phyloP scores from a whole-genome alignment of 2,888 invertebrate species.

The Danaus chrysippus region DNA sequence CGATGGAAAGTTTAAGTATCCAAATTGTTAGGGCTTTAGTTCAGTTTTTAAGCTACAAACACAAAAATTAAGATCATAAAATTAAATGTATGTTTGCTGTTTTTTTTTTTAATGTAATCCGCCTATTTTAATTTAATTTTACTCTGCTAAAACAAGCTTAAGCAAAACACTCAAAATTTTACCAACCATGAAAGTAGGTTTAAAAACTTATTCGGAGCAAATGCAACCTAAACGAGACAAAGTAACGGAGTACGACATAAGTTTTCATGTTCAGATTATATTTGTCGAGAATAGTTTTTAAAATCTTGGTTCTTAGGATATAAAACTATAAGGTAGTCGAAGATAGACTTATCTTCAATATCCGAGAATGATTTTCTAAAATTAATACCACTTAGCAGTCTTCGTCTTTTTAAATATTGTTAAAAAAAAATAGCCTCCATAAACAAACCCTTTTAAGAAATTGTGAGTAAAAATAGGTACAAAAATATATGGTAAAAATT shows the following conservation, averaged over 20 bases:
- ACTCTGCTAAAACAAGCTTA: conserved; percentile 22
- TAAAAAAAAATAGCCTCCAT: background rate
- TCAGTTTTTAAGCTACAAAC: too few species aligned
- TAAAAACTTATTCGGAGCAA: conserved; percentile 28
- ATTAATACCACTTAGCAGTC: background rate
- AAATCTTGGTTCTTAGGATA: background rate
- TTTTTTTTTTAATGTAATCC: background rate
- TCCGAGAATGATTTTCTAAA: too few species aligned
- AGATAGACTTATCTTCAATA: too few species aligned
- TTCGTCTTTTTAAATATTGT: conserved; percentile 15
- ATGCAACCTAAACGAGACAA: conserved; percentile 28
- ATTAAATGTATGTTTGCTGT: too few species aligned
- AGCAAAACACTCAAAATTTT: conserved; percentile 26
- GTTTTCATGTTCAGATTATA: conserved; percentile 4
- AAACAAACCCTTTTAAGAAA: too few species aligned
- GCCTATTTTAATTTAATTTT: conserved; percentile 26
- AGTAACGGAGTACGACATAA: conserved; percentile 21
- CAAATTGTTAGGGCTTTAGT: too few species aligned
- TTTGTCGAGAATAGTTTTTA: background rate
- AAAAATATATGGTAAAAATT: too few species aligned
- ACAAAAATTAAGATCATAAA: too few species aligned
- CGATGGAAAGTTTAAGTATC: too few species aligned
- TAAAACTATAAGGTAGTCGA: too few species aligned
- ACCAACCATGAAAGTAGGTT: conserved; percentile 30
- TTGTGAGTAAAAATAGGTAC: too few species aligned